Evolutionary conservation across 2,888 invertebrate genomes (phyloP).

Genomic region (Pheosia gnoma): DNA sequence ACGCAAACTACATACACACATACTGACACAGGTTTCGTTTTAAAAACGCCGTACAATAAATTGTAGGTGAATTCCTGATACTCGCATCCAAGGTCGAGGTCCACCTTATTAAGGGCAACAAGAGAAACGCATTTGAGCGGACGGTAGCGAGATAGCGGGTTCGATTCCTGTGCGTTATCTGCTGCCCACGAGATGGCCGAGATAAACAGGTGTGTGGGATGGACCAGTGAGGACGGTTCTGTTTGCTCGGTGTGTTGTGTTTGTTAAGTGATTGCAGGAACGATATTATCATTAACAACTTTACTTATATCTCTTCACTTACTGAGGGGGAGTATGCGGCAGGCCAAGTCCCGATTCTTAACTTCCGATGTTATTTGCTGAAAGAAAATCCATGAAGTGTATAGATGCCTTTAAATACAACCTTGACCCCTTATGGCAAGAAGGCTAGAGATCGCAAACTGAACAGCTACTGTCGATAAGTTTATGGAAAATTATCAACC

Average conservation of each 20-base stretch:
- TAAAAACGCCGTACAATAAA: conserved; percentile 39
- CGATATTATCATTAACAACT: background rate
- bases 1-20: conserved; percentile 10
- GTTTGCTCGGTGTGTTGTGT: background rate
- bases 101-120: conserved; percentile 70
- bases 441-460: background rate
- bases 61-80: conserved; percentile 36
- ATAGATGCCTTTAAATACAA: no score
- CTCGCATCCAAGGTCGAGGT: conserved; percentile 36
- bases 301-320: background rate
- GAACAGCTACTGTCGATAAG: background rate
- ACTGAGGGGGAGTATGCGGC: background rate
- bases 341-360: no score
- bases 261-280: background rate
- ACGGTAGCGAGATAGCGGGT: conserved; percentile 64
- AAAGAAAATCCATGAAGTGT: no score
- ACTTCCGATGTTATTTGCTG: no score
- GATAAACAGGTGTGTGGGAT: conserved; percentile 70
- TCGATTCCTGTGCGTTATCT: conserved; percentile 58
- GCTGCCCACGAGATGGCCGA: conserved; percentile 52
- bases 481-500: background rate
- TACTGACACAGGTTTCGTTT: conserved; percentile 39
- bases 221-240: background rate
- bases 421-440: no score
- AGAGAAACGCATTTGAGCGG: conserved; percentile 78